phyloP scores from a whole-genome alignment of 1,140 invertebrate genomes.

The Rhagoletis zephyria region DNA sequence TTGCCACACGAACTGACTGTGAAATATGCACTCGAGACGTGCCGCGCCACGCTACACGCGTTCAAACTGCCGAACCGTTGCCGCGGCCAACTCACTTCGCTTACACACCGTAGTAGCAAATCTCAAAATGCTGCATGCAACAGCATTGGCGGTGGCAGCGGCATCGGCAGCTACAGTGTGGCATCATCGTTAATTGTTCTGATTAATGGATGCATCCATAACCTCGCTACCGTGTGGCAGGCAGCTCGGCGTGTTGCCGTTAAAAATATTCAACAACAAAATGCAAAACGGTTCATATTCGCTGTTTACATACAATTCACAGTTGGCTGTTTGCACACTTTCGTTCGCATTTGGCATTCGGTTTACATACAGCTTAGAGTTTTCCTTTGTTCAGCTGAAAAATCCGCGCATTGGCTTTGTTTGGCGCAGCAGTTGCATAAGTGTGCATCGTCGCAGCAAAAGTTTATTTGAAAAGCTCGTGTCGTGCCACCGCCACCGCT shows the following conservation, averaged over 20 bases:
- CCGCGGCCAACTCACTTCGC: neutral
- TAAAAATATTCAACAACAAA: conserved; percentile 23
- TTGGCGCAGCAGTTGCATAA: neutral
- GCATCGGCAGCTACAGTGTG: neutral
- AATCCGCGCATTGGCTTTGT: neutral
- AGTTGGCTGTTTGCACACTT: conserved; percentile 10
- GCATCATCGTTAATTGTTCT: conserved; percentile 46
- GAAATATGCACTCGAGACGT: conserved; percentile 51
- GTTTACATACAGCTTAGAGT: conserved; percentile 16
- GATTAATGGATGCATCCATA: conserved; percentile 50
- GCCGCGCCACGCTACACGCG: neutral
- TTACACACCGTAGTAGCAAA: neutral
- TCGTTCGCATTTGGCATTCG: conserved; percentile 17
- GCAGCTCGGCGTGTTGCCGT: neutral
- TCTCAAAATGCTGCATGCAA: neutral
- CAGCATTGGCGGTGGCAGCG: neutral
- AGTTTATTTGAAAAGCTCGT: conserved; percentile 32
- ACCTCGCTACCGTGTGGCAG: conserved; percentile 42
- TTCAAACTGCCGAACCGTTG: neutral
- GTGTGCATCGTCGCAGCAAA: neutral
- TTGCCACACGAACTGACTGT: conserved; percentile 48
- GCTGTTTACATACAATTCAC: neutral
- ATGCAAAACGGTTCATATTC: conserved; percentile 1
- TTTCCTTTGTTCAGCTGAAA: neutral
- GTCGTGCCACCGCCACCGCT: neutral